Conservation (phyloP, 2,797 vertebrate species). For the Urocyon cinereoargenteus region DNA sequence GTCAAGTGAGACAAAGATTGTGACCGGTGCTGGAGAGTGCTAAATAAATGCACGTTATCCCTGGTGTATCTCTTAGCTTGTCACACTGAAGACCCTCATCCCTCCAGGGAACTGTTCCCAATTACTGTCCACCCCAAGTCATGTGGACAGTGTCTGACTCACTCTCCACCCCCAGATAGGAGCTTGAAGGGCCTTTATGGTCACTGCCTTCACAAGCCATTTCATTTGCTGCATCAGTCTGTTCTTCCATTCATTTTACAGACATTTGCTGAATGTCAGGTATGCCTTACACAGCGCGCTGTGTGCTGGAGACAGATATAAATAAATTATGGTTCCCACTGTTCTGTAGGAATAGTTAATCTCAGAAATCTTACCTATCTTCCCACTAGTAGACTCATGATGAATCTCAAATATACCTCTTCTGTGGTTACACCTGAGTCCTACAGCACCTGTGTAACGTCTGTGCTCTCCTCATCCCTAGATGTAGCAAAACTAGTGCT, state of each 20-base stretch:
- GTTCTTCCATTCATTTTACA: not conserved
- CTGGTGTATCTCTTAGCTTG: not conserved
- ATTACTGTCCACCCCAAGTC: not conserved
- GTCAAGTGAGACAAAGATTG: not conserved
- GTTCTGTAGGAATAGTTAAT: not conserved
- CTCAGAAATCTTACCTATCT: not conserved
- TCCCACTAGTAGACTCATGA: not conserved
- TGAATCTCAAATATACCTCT: not conserved
- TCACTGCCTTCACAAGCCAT: too few relatives aligned
- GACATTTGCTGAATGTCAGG: not conserved
- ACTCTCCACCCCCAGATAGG: not conserved
- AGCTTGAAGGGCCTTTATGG: not conserved
- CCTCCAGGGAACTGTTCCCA: not conserved
- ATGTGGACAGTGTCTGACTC: not conserved
- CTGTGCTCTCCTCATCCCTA: not conserved
- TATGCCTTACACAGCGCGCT: not conserved
- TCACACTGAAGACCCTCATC: not conserved
- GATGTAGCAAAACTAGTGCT: not conserved
- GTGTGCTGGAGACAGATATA: not conserved
- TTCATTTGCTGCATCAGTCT: not conserved
- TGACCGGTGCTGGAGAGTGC: not conserved
- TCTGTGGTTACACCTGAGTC: not conserved
- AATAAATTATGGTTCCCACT: not conserved
- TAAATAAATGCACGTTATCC: not conserved
- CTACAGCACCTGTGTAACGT: not conserved